Conservation (phyloP, 2,797 vertebrate genomes). For the Poecile montanus region DNA sequence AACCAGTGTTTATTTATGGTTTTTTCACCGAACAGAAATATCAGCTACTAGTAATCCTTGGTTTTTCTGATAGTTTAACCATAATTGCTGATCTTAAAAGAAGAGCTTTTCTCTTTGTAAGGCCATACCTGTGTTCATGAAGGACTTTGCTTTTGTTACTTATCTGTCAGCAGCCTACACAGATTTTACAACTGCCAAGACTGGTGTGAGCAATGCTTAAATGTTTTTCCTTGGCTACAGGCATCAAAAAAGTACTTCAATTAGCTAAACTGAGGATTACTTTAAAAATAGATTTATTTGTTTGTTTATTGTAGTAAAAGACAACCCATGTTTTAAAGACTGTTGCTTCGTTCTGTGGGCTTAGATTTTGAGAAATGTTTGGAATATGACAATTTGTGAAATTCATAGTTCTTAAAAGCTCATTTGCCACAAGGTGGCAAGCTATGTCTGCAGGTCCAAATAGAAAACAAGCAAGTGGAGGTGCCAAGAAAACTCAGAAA, state of each 20-base stretch:
- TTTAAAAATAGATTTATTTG: not conserved
- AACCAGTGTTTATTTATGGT: not conserved
- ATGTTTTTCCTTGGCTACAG: not conserved
- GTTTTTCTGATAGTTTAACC: not conserved
- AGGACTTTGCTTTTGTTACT: not conserved
- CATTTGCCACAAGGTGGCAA: conserved; percentile 77
- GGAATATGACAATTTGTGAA: not conserved
- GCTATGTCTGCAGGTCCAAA: conserved; percentile 49
- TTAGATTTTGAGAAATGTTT: not conserved
- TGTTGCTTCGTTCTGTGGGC: not conserved
- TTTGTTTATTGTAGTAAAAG: not conserved
- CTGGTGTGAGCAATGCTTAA: not conserved
- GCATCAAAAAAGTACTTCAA: not conserved
- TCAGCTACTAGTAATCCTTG: not conserved
- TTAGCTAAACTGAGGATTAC: not conserved
- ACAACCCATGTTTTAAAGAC: not conserved
- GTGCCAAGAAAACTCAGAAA: not conserved
- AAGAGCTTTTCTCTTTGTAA: not conserved
- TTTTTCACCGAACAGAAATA: not conserved
- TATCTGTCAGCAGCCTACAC: not conserved
- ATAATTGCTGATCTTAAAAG: not conserved
- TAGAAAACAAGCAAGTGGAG: not conserved
- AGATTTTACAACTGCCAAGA: not conserved
- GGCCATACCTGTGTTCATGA: not conserved
- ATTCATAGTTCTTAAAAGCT: not conserved